A percentile compares a stretch with the other conserved stretches of the same genome.
Evolutionary conservation across 2,797 vertebrate species (phyloP).

Genomic region (Holocentrus rufus): DNA sequence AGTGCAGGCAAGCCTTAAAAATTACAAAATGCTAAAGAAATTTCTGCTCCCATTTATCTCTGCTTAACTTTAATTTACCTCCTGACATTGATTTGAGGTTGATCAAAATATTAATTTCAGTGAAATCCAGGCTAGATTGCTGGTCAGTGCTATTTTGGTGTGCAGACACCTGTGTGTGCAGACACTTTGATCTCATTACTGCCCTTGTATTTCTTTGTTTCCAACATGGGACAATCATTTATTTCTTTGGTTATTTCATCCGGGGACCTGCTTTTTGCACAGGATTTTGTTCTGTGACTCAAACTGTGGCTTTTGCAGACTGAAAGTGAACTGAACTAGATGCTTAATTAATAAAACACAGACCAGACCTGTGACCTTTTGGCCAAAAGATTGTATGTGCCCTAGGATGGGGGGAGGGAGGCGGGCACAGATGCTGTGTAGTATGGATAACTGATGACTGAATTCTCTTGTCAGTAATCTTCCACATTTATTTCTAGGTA

Average conservation of each 20-base stretch:
- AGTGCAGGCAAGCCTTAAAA: constrained; percentile 3
- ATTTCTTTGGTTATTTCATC: constrained; percentile 37
- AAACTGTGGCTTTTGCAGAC: constrained; percentile 56
- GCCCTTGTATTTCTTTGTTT: constrained; percentile 27
- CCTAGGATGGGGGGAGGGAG: constrained; percentile 1
- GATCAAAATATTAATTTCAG: constrained; percentile 1
- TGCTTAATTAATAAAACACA: constrained; percentile 70
- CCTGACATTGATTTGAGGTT: constrained; percentile 34
- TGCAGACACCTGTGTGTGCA: constrained; percentile 29
- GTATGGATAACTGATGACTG: not conserved
- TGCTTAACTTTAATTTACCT: constrained; percentile 11
- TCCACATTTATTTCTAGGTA: not conserved
- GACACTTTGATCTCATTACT: constrained; percentile 26
- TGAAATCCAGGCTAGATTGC: constrained; percentile 27
- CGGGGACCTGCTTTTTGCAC: constrained; percentile 41
- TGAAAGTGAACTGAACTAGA: constrained; percentile 60
- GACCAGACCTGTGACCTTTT: constrained; percentile 31
- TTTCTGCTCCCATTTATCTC: not conserved
- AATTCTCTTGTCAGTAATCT: not conserved
- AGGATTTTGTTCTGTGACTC: constrained; percentile 42
- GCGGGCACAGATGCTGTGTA: constrained; percentile 4
- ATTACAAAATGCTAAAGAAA: not conserved
- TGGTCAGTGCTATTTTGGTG: constrained; percentile 23
- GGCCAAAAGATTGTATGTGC: constrained; percentile 10
- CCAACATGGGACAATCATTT: constrained; percentile 27